Base-by-base conservation (phyloP, 2,888 invertebrate genomes). In the Drosophila nr. perissopoda region DNA sequence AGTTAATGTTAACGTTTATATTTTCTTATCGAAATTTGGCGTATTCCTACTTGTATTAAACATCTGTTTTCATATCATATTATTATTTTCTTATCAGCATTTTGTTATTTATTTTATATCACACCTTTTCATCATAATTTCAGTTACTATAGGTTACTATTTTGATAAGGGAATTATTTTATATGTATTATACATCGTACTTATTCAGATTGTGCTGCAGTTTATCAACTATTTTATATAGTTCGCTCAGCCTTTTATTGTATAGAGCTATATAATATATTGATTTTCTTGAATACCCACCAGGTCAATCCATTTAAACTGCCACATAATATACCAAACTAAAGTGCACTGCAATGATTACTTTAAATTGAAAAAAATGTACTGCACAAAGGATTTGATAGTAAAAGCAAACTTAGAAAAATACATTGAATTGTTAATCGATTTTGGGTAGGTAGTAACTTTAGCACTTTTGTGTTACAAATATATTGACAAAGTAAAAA, bases 401-500 rank as follows among this genome's bases (percentile, higher is more conserved):
- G 16, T 21, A 45, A 21, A 25, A 25, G 25, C 45, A 45, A 45
- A 16, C 45, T 4, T 16, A 2, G 16, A 45, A 25, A 45, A 16
- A 45, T 45, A 25, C 16, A 45, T 45, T 25, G 25, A 18, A 1
- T 16, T n/a, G n/a, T 7, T 2, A 0, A 16, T 13, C 18, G 5
- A 18, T 6, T 25, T 27, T 27, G 18, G 18, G 8, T 31, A n/a
- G 5, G 7, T 27, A 29, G 13, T 3, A 48, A 27, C 16, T 31
- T 38, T 27, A 21, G 0, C 10, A 21, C 4, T 11, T 53, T 48
- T 48, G 27, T 42, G 63, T 51, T 76, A 40, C 76, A 42, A 60
- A 45, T 33, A 51, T 57, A 52, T 52, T 13, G 64, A 42, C 25
- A 56, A 42, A 68, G 54, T 59, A 29, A 21, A 38, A 78, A 52